Evolutionary conservation across 2,113 vertebrate species (phyloP).

Genomic region (Eolophus roseicapilla): DNA sequence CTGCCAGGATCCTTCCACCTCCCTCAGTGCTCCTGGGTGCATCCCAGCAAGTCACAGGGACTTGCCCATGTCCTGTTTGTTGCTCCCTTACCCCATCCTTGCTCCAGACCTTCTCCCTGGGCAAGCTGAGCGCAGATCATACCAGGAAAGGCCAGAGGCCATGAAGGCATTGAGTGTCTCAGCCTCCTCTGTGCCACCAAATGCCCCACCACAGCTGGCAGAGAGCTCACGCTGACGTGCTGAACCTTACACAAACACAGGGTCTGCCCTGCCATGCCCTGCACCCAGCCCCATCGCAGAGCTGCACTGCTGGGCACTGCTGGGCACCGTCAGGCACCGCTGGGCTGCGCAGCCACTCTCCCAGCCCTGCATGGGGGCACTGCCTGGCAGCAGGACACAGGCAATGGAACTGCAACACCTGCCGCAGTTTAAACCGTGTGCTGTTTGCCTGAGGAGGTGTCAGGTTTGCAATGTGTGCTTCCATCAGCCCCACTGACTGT

Average conservation of each 20-base stretch:
- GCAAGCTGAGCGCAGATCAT: not conserved
- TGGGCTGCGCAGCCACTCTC: not conserved
- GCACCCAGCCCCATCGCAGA: not conserved
- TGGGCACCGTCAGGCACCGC: no score
- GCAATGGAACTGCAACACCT: not conserved
- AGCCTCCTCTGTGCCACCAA: not conserved
- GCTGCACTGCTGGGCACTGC: not conserved
- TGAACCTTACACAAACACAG: not conserved
- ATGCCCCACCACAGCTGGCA: rapidly evolving
- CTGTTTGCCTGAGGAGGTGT: not conserved
- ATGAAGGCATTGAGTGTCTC: not conserved
- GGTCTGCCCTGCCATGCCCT: no score
- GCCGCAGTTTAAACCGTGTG: rapidly evolving
- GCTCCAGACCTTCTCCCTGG: not conserved
- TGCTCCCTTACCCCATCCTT: not conserved
- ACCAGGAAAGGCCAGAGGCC: not conserved
- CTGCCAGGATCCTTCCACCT: not conserved
- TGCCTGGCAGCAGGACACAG: not conserved
- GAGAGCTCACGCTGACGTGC: rapidly evolving
- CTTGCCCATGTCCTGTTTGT: rapidly evolving
- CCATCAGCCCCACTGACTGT: rapidly evolving
- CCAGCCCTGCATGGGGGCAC: no score
- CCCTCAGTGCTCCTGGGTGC: not conserved
- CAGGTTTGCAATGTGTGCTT: not conserved
- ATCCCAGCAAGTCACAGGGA: not conserved